A percentile compares a stretch with the other conserved stretches of the same genome.
Conservation (phyloP, 2,113 vertebrate genomes). For the Lampris megalopsis region DNA sequence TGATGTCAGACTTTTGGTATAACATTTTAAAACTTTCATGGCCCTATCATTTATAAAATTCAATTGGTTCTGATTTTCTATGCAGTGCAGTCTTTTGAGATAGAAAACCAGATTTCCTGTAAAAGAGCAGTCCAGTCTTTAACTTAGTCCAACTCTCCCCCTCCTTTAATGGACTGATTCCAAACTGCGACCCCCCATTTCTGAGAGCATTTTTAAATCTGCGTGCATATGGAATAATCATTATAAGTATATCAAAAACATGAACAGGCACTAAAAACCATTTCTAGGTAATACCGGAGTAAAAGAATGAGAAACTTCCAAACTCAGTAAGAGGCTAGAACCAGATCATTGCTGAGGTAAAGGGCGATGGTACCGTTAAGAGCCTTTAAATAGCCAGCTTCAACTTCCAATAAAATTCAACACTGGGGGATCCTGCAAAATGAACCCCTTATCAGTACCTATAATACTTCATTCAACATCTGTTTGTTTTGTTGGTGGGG, state of each 20-base stretch:
- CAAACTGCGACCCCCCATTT: constrained; percentile 20
- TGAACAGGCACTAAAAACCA: neutral
- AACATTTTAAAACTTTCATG: constrained; percentile 15
- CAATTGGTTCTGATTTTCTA: constrained; percentile 32
- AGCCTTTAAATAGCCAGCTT: neutral
- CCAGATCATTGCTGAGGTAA: neutral
- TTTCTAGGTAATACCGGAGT: neutral
- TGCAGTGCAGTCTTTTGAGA: constrained; percentile 9
- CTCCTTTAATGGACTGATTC: constrained; percentile 17
- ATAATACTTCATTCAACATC: neutral
- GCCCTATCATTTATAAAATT: constrained; percentile 5
- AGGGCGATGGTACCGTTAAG: neutral
- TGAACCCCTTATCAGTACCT: neutral
- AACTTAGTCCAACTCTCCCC: constrained; percentile 25
- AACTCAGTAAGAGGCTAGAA: neutral
- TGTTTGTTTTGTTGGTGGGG: too few species aligned
- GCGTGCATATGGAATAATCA: constrained; percentile 51
- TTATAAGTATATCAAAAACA: constrained; percentile 28
- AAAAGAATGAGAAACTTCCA: neutral
- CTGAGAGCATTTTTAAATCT: constrained; percentile 43
- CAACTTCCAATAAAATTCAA: neutral
- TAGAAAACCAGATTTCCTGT: constrained; percentile 43
- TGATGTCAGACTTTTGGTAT: constrained; percentile 11
- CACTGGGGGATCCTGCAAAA: neutral
- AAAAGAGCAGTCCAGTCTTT: constrained; percentile 27